Evolutionary conservation across 2,797 vertebrate genomes (phyloP).

Genomic region (Adrianichthys oophorus): DNA sequence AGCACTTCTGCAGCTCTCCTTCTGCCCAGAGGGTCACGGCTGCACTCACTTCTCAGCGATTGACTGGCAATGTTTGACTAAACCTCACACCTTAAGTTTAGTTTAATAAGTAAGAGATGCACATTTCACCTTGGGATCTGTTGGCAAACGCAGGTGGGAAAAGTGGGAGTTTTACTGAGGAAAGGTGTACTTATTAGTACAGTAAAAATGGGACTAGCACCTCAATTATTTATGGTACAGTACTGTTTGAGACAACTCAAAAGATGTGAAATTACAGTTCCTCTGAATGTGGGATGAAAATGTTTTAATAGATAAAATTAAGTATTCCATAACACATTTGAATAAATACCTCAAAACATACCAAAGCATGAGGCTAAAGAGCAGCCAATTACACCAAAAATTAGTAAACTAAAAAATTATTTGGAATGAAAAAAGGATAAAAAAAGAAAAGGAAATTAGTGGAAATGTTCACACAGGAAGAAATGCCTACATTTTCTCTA

Average conservation of each 20-base stretch:
- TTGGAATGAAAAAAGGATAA: not conserved
- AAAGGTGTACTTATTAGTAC: slow-evolving; percentile 17
- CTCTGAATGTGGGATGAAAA: too few species aligned
- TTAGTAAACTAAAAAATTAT: not conserved
- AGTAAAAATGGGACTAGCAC: slow-evolving; percentile 26
- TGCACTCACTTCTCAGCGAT: slow-evolving; percentile 59
- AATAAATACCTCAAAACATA: too few species aligned
- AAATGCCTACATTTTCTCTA: not conserved
- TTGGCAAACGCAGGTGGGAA: slow-evolving; percentile 19
- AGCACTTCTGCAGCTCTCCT: slow-evolving; percentile 72
- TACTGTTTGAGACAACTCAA: slow-evolving; percentile 2
- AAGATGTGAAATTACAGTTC: slow-evolving; percentile 4
- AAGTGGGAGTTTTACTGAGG: slow-evolving; percentile 20
- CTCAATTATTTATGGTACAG: not conserved
- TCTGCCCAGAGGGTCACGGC: slow-evolving; percentile 70
- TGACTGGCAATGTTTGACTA: slow-evolving; percentile 71
- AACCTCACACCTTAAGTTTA: slow-evolving; percentile 63
- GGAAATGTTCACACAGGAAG: slow-evolving; percentile 24
- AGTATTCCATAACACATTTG: too few species aligned
- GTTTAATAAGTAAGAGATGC: slow-evolving; percentile 51
- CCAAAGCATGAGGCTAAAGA: too few species aligned
- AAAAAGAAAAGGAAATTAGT: slow-evolving; percentile 1
- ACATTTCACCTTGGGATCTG: slow-evolving; percentile 31
- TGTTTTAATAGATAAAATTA: too few species aligned
- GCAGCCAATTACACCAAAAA: too few species aligned